These are phyloP conservation scores for Synaphobranchus kaupii DNA, from an alignment of 2,797 vertebrate species.

Conservation along the genomic window DNA sequence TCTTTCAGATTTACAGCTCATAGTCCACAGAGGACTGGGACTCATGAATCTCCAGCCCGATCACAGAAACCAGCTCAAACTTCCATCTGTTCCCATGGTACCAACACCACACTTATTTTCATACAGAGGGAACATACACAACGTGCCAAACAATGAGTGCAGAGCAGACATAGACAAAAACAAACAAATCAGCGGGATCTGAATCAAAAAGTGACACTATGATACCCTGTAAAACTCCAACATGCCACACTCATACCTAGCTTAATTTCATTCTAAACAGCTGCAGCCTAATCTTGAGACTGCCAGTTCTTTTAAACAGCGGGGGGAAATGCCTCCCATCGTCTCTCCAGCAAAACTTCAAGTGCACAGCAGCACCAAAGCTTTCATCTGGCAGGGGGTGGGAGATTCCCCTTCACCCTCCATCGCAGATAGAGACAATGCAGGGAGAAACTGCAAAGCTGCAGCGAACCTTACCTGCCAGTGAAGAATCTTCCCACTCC, in stretches of 20 bases:
- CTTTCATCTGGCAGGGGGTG: conserved; percentile 9
- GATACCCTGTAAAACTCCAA: not conserved
- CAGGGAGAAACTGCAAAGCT: conserved; percentile 23
- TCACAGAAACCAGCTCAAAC: conserved; percentile 62
- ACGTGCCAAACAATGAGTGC: not conserved
- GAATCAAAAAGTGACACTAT: not conserved
- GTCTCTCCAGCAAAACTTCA: conserved; percentile 30
- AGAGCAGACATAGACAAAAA: conserved; percentile 16
- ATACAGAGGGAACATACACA: conserved; percentile 21
- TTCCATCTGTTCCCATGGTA: conserved; percentile 54
- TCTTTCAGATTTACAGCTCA: conserved; percentile 73
- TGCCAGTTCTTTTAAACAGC: not conserved
- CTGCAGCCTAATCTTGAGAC: not conserved
- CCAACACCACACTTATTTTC: conserved; percentile 27
- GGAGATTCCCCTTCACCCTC: conserved; percentile 22
- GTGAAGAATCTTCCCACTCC: conserved; percentile 43
- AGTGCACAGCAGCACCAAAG: conserved; percentile 10
- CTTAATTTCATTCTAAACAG: conserved; percentile 18
- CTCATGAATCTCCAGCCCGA: conserved; percentile 72
- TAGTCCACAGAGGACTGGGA: conserved; percentile 65
- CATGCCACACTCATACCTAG: not conserved
- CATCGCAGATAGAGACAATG: conserved; percentile 22
- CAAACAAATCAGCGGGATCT: not conserved
- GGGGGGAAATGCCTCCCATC: not conserved
- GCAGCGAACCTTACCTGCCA: conserved; percentile 62